phyloP scores from a whole-genome alignment of 2,888 invertebrate genomes.

The Aphelenchoides bicaudatus region DNA sequence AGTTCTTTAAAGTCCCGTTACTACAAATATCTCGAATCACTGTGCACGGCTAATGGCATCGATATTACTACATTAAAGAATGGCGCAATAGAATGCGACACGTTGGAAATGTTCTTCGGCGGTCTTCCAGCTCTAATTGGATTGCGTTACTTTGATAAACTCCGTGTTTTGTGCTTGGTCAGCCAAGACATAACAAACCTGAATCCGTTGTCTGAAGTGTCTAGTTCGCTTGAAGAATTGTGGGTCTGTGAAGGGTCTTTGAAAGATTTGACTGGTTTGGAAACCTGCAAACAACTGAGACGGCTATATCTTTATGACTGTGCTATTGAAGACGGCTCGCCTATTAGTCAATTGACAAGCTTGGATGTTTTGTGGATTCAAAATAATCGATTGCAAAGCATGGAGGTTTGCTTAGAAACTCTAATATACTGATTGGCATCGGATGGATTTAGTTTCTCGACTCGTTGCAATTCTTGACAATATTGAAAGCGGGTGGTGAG shows the following conservation, averaged over 20 bases:
- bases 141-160: slow-evolving; percentile 44
- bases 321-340: slow-evolving; percentile 39
- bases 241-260: slow-evolving; percentile 51
- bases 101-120: slow-evolving; percentile 49
- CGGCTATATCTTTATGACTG: slow-evolving; percentile 49
- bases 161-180: slow-evolving; percentile 38
- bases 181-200: slow-evolving; percentile 47
- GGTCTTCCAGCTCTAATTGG: slow-evolving; percentile 51
- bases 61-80: slow-evolving; percentile 48
- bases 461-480: slow-evolving; percentile 33
- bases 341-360: slow-evolving; percentile 27
- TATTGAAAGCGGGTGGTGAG: slow-evolving; percentile 37
- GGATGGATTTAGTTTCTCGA: slow-evolving; percentile 37
- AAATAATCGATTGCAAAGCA: slow-evolving; percentile 31
- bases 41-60: slow-evolving; percentile 52
- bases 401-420: slow-evolving; percentile 27
- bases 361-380: slow-evolving; percentile 41
- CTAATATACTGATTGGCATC: slow-evolving; percentile 13
- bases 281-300: slow-evolving; percentile 40
- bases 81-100: slow-evolving; percentile 37
- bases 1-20: slow-evolving; percentile 49
- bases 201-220: slow-evolving; percentile 46
- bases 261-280: slow-evolving; percentile 45
- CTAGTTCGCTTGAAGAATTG: slow-evolving; percentile 47
- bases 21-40: slow-evolving; percentile 48